Evolutionary conservation across 2,888 invertebrate species (phyloP).

Genomic region (Plagodis dolabraria): DNA sequence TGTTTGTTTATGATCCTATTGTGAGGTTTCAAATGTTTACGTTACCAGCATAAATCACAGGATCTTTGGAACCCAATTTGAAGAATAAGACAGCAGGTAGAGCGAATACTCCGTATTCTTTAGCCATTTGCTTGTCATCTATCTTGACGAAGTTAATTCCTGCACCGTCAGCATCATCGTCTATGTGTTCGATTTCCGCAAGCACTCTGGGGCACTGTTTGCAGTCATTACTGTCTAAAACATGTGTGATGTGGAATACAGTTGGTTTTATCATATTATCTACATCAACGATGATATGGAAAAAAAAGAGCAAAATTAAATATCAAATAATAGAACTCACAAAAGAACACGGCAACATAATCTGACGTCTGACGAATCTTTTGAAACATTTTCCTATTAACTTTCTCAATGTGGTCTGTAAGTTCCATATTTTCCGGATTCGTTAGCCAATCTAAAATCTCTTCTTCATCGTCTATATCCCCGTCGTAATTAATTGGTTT

Average conservation of each 20-base stretch:
- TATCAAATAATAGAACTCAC: conserved; percentile 85
- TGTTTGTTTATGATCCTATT: conserved; percentile 2
- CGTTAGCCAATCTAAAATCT: conserved; percentile 95
- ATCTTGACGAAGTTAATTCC: conserved; percentile 97
- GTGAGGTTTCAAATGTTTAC: conserved; percentile 22
- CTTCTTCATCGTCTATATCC: conserved; percentile 96
- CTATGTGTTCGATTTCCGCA: conserved; percentile 95
- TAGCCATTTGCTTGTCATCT: conserved; percentile 94
- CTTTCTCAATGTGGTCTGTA: conserved; percentile 95
- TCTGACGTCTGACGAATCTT: conserved; percentile 95
- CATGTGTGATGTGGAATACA: conserved; percentile 79
- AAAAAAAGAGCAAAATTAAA: conserved; percentile 8
- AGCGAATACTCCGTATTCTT: conserved; percentile 95
- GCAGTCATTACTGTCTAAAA: conserved; percentile 97
- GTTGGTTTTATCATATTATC: conserved; percentile 55
- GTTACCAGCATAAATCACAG: conserved; percentile 94
- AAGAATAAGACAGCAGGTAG: conserved; percentile 96
- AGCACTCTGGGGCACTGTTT: conserved; percentile 96
- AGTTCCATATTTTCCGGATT: conserved; percentile 97
- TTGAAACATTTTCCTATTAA: conserved; percentile 96
- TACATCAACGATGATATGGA: conserved; percentile 17
- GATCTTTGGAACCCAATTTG: conserved; percentile 93
- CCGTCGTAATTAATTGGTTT: conserved; percentile 97
- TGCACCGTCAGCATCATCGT: conserved; percentile 95
- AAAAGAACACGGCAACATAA: conserved; percentile 96